Conservation (phyloP, 1,140 invertebrate species). For the Lepidurus couesii region DNA sequence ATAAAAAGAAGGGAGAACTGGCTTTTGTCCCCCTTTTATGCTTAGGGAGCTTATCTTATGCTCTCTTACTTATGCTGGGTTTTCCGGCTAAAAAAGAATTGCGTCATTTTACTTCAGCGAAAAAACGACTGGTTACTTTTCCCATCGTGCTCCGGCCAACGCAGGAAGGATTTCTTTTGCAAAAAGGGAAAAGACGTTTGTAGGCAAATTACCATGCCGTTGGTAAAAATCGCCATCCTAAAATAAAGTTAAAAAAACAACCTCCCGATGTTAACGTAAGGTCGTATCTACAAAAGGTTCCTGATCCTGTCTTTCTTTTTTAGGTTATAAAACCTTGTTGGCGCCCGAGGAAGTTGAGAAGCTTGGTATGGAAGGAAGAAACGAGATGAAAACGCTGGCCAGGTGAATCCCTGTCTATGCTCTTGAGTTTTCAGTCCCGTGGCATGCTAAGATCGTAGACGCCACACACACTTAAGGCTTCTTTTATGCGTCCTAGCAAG, state of each 20-base stretch:
- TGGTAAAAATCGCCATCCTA: no score
- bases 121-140: neutral
- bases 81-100: neutral
- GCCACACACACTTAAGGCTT: neutral
- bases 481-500: neutral
- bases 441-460: neutral
- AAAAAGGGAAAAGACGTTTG: neutral
- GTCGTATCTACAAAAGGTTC: no score
- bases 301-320: no score
- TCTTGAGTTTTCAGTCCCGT: neutral
- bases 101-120: neutral
- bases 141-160: neutral
- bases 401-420: constrained; percentile 12
- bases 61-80: neutral
- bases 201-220: neutral
- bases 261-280: no score
- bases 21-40: neutral
- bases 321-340: constrained; percentile 3
- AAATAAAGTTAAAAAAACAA: no score
- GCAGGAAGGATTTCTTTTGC: neutral
- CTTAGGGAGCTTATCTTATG: neutral
- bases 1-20: neutral
- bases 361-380: neutral
- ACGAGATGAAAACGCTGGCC: neutral
- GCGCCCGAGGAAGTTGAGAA: neutral